Base-by-base conservation (phyloP, 2,888 invertebrate genomes). In the Timema cristinae region DNA sequence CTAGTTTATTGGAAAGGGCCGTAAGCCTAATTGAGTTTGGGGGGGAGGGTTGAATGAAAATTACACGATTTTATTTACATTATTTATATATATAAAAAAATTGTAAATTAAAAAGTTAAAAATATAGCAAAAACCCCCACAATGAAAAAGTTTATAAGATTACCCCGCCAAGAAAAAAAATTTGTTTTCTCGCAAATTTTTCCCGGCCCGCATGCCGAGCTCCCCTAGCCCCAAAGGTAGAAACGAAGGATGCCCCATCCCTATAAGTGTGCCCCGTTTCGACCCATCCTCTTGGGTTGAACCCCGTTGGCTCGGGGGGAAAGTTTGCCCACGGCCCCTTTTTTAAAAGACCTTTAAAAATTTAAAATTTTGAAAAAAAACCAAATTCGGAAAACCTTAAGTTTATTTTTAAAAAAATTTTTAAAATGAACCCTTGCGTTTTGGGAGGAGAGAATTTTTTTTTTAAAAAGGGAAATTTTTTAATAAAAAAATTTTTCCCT, bases 321-420 rank as follows among this genome's bases (percentile, higher is more conserved):
- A 80, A 90, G 87, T 15, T 83, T 80, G 2, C 87, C 83, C 89
- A 70, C 94, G 86, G 4, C 95, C 91, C 76, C 92, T 91, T 66
- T 95, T 92, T 80, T 92, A 97, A 95, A 86, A 32, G 95, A 96
- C 78, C 95, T 85, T 72, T n/a, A n/a, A 95, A 84, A 10, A 96
- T 84, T 76, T n/a, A n/a, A 94, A 84, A 69, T 93, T 91, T 91
- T 95, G 85, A 10, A 85, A 83, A 67, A 48, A 71, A 68, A 54
- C 15, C 9, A 48, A 11, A 32, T 32, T 32, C 1, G 32, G 4
- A 32, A 32, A 32, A 32, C 32, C 1, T 32, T 32, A 32, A 4
- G 32, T 54, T 15, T 1, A 13, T 4, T 2, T 4, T 15, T 15
- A 54, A n/a, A 15, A 4, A 4, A 2, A 13, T 54, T 54, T 54